These are phyloP conservation scores for Caenorhabditis imperialis DNA, from an alignment of 2,888 invertebrate genomes.

Conservation along the genomic window DNA sequence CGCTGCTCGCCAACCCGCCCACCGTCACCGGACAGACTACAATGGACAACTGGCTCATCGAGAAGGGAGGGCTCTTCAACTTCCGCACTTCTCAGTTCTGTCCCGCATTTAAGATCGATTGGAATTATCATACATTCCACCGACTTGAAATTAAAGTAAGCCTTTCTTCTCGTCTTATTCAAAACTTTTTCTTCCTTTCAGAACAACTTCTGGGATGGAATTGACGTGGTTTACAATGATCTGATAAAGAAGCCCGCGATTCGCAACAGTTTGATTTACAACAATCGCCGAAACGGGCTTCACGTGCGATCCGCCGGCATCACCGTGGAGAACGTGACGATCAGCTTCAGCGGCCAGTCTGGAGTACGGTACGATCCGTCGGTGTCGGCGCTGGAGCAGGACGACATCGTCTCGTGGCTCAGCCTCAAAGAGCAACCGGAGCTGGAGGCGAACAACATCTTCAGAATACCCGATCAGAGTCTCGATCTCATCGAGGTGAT, in stretches of 20 bases:
- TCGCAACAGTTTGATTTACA: conserved; percentile 60
- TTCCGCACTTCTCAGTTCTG: conserved; percentile 81
- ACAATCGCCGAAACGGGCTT: conserved; percentile 84
- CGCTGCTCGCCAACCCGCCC: conserved; percentile 86
- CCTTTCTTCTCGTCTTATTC: background rate
- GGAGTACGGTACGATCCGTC: conserved; percentile 92
- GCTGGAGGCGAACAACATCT: conserved; percentile 69
- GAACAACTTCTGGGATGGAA: conserved; percentile 91
- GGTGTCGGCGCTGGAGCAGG: conserved; percentile 82
- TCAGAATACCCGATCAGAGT: conserved; percentile 51
- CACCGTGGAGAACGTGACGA: conserved; percentile 82
- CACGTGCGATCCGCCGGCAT: conserved; percentile 77
- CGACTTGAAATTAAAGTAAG: conserved; percentile 57
- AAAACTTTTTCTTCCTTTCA: conserved; percentile 80
- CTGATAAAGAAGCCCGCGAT: conserved; percentile 84
- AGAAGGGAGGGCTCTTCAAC: conserved; percentile 93
- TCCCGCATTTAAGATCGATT: conserved; percentile 82
- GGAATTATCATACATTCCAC: conserved; percentile 81
- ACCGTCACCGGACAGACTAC: conserved; percentile 83
- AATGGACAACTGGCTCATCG: conserved; percentile 89
- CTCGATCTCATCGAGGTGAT: conserved; percentile 57
- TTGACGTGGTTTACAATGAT: conserved; percentile 94
- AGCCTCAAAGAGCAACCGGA: conserved; percentile 75
- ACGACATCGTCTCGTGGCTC: conserved; percentile 91
- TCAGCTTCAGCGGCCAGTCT: conserved; percentile 85